These are phyloP conservation scores for Tryphoninae sp. DNA, from an alignment of 2,888 invertebrate genomes.

Conservation along the genomic window DNA sequence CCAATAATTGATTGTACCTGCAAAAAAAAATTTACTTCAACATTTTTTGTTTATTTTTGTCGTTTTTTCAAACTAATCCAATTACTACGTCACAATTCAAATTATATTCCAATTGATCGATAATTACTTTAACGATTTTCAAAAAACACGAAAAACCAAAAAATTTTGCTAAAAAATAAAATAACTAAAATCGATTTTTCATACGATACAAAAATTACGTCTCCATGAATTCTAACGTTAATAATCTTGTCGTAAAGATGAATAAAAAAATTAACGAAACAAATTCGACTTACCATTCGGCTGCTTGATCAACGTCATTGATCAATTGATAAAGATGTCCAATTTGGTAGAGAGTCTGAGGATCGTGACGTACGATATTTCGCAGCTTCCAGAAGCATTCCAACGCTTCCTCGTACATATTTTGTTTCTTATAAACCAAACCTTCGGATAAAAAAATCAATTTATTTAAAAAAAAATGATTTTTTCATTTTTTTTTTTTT, in stretches of 20 bases:
- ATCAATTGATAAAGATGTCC: slow-evolving; percentile 89
- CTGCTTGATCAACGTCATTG: slow-evolving; percentile 84
- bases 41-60: background rate
- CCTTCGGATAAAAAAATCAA: slow-evolving; percentile 80
- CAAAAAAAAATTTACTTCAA: slow-evolving; percentile 4
- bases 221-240: no score
- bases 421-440: slow-evolving; percentile 87
- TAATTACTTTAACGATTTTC: no score
- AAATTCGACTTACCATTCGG: slow-evolving; percentile 83
- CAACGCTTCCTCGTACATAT: slow-evolving; percentile 88
- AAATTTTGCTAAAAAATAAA: slow-evolving; percentile 18
- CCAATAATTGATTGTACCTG: slow-evolving; percentile 89
- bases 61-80: no score
- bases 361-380: slow-evolving; percentile 86
- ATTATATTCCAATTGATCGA: no score
- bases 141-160: background rate
- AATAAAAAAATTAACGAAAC: background rate
- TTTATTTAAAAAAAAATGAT: background rate
- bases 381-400: slow-evolving; percentile 91
- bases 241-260: no score
- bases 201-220: no score
- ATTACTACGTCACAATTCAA: no score
- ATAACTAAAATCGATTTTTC: no score
- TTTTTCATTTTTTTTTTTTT: background rate
- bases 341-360: slow-evolving; percentile 90